Evolutionary conservation across 2,113 vertebrate genomes (phyloP).

Genomic region (Ptyas mucosa): DNA sequence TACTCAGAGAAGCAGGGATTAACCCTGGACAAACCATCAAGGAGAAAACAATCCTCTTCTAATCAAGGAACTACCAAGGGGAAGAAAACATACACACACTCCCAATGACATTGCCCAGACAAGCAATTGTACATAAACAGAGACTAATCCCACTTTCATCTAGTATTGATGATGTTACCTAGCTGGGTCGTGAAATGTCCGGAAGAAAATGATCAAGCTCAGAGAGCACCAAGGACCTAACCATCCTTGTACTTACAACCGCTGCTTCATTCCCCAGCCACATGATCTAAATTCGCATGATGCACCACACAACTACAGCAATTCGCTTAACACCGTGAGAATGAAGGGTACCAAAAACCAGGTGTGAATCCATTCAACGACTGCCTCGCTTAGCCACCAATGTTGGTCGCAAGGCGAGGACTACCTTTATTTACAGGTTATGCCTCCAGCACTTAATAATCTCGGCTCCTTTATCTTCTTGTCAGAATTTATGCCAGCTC

Average conservation of each 20-base stretch:
- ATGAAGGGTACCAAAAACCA: neutral
- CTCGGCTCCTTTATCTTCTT: neutral
- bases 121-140: no score
- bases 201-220: neutral
- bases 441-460: neutral
- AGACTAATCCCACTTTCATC: no score
- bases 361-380: neutral
- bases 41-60: neutral
- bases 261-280: no score
- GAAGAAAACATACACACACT: no score
- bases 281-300: neutral
- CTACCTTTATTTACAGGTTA: neutral
- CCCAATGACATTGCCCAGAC: no score
- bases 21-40: neutral
- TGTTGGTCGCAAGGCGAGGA: neutral
- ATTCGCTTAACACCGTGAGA: neutral
- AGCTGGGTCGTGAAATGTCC: fast-evolving
- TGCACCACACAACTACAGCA: fast-evolving
- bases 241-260: neutral
- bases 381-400: neutral
- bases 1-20: neutral
- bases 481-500: neutral
- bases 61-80: no score
- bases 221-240: neutral
- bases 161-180: neutral